Base-by-base conservation (phyloP, 2,113 vertebrate genomes). In the cat (Felis catus) region DNA sequence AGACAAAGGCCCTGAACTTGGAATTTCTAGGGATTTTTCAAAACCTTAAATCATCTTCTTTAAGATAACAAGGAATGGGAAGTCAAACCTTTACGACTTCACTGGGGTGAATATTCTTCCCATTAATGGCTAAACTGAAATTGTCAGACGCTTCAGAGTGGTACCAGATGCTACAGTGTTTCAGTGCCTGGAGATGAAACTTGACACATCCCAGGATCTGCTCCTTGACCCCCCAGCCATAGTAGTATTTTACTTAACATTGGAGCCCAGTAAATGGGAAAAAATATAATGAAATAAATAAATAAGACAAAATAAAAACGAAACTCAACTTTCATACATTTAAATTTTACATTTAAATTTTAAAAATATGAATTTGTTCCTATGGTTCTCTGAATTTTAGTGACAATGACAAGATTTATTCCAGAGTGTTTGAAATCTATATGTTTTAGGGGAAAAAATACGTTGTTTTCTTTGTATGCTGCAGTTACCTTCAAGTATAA, bases 11-110 rank as follows among this genome's bases (percentile, higher is more conserved):
- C 45, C n/a, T 76, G 51, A 97, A 76, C 86, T 92, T 97, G 91
- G 58, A 82, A 84, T 82, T 91, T 95, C 53, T 78, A 86, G 90
- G 39, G 36, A 61, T 81, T 93, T 96, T 97, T 97, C 31, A 85
- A 96, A 97, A 91, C 8, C 4, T 73, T 68, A 95, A 97, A 88
- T 85, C 21, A 93, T 97, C 61, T 71, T 93, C 48, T 91, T 96
- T 74, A 91, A 76, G 66, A 82, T 45, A 95, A 89, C 16, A 76
- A 76, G 55, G 27, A 82, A 74, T 89, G 78, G 58, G 61, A 94
- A 95, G 79, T 68, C 41, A 92, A 94, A 88, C n/a, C 53, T 78
- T 81, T 89, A 86, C 89, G 82, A 97, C 18, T 65, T 97, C 94
- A 84, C 41, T 85, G 27, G 25, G 51, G 41, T 89, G 27, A 45